Evolutionary conservation across 2,888 invertebrate genomes (phyloP), one percentile per base, ranked within the genome.

Genomic region (Phyllotreta striolata): DNA sequence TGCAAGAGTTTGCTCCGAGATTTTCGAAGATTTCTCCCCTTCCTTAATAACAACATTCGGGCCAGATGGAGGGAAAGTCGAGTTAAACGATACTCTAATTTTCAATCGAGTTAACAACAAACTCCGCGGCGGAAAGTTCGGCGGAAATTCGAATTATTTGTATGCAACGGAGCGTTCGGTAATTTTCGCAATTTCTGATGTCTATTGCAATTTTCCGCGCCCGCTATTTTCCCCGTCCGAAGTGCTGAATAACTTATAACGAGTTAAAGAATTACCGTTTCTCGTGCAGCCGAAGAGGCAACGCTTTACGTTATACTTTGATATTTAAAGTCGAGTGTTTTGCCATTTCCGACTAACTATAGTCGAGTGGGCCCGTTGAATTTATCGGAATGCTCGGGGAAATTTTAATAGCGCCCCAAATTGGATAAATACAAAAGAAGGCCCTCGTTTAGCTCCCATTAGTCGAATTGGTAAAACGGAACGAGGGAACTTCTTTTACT

Each of bases 61-160:
- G 44, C 61, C 39, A 38, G 47, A 12, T 43, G 43, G 24, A 24
- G 24, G 24, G 24, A 24, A 24, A 24, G 24, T 24, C 4, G 43
- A 55, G 39, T 61, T 37, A 55, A 35, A 55, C 44, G 61, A 55
- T 61, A 61, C 61, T 61, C 55, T 46, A 61, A 47, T 61, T 61
- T 61, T 47, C 61, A 55, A 61, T 61, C 55, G 61, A 61, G 47
- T 55, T 61, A 61, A 52, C 61, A 55, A 55, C 61, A 54, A 40
- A 61, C 55, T 61, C 55, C n/a, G 61, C 54, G 2, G 24, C n/a
- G 38, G 40, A 55, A 55, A 61, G 55, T 46, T 61, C 47, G 24
- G 61, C 55, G 44, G 54, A 61, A 61, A 61, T 55, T 61, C 55
- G 55, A 61, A 55, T 61, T 61, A 55, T 61, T 47, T 47, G 61